These are phyloP conservation scores for Epistrophella euchroma DNA, from an alignment of 2,888 invertebrate species.

Conservation along the genomic window DNA sequence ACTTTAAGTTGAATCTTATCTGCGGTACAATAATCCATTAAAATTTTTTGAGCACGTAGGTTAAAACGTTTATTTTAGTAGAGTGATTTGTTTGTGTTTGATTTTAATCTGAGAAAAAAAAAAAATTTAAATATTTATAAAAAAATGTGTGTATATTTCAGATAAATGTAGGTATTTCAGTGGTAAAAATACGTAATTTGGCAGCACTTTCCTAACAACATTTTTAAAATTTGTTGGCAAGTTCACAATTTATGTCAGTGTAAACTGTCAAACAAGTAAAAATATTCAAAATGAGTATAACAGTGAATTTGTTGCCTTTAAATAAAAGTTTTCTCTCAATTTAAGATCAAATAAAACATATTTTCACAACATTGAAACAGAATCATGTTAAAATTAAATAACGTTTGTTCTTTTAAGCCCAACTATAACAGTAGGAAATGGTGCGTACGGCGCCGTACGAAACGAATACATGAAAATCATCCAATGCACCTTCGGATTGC, in stretches of 20 bases:
- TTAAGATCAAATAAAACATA: background rate
- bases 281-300: background rate
- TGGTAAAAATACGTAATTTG: background rate
- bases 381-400: too few relatives aligned
- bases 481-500: too few relatives aligned
- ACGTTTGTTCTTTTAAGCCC: too few relatives aligned
- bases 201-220: slow-evolving; percentile 2
- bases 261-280: background rate
- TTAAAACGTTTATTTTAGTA: background rate
- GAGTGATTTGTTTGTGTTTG: background rate
- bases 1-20: slow-evolving; percentile 8
- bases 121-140: background rate
- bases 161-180: background rate
- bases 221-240: slow-evolving; percentile 3
- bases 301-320: background rate
- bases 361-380: background rate
- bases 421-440: too few relatives aligned
- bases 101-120: background rate
- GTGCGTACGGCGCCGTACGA: too few relatives aligned
- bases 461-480: too few relatives aligned
- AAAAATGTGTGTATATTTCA: background rate
- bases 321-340: background rate
- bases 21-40: slow-evolving; percentile 11
- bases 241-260: background rate
- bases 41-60: slow-evolving; percentile 5